Evolutionary conservation across 2,888 invertebrate species (phyloP).

Genomic region (Eristalis arbustorum): DNA sequence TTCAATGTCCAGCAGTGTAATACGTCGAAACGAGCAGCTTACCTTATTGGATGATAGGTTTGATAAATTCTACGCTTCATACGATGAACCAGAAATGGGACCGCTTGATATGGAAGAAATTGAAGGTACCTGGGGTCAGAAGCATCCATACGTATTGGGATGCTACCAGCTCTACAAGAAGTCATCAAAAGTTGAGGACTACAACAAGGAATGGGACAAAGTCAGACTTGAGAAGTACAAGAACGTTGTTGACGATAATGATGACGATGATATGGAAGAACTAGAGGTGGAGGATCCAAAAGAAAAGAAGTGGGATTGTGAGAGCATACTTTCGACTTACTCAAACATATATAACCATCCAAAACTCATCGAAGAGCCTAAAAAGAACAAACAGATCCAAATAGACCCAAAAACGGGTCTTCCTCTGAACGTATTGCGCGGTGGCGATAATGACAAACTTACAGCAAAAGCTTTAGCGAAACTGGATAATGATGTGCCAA

Average conservation of each 20-base stretch:
- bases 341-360: constrained; percentile 97
- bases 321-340: constrained; percentile 93
- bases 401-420: constrained; percentile 88
- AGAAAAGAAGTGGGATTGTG: constrained; percentile 92
- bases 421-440: constrained; percentile 85
- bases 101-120: constrained; percentile 95
- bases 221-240: constrained; percentile 76
- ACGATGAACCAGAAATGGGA: constrained; percentile 94
- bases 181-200: constrained; percentile 81
- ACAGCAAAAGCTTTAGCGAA: constrained; percentile 86
- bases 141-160: constrained; percentile 85
- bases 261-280: constrained; percentile 83
- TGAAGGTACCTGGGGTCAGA: constrained; percentile 82
- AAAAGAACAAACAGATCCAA: constrained; percentile 83
- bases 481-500: constrained; percentile 81
- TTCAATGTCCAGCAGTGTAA: constrained; percentile 95
- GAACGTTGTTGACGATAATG: constrained; percentile 79
- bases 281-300: constrained; percentile 84
- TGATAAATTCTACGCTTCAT: constrained; percentile 91
- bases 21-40: constrained; percentile 91
- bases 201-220: constrained; percentile 83
- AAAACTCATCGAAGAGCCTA: constrained; percentile 89
- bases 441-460: constrained; percentile 82
- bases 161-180: constrained; percentile 89
- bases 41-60: constrained; percentile 92